phyloP scores from a whole-genome alignment of 2,113 vertebrate species.

The Xyrauchen texanus region DNA sequence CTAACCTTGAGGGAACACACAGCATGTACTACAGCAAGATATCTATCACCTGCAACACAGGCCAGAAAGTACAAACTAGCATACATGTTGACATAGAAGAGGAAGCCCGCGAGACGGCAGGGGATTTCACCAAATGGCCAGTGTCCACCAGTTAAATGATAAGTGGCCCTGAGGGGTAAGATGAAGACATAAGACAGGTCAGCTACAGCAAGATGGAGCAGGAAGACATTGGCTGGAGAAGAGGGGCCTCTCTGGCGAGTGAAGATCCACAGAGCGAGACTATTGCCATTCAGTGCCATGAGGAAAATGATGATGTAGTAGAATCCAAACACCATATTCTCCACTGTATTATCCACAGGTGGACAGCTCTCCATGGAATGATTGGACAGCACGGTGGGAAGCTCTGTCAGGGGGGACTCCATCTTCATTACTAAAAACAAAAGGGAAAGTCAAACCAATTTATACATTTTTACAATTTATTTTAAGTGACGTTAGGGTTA shows the following conservation, averaged over 20 bases:
- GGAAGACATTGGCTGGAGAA: slow-evolving; percentile 89
- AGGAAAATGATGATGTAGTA: slow-evolving; percentile 92
- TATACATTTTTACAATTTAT: too few relatives aligned
- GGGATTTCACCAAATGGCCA: slow-evolving; percentile 95
- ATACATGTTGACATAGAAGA: slow-evolving; percentile 98
- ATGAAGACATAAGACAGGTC: slow-evolving; percentile 89
- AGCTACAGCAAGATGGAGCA: slow-evolving; percentile 91
- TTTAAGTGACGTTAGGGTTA: too few relatives aligned
- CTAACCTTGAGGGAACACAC: slow-evolving; percentile 90
- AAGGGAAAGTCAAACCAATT: background rate
- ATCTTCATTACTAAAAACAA: slow-evolving; percentile 60
- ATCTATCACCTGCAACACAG: slow-evolving; percentile 91
- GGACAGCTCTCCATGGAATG: slow-evolving; percentile 74
- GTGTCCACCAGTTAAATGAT: slow-evolving; percentile 91
- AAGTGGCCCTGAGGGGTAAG: slow-evolving; percentile 88
- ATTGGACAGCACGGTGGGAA: slow-evolving; percentile 61
- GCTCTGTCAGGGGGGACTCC: slow-evolving; percentile 63
- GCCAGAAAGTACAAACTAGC: slow-evolving; percentile 96
- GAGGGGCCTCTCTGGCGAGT: slow-evolving; percentile 83
- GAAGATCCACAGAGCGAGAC: slow-evolving; percentile 93
- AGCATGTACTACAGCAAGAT: slow-evolving; percentile 92
- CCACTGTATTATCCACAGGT: slow-evolving; percentile 72
- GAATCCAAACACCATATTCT: slow-evolving; percentile 86
- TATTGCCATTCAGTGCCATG: slow-evolving; percentile 90
- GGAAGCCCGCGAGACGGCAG: slow-evolving; percentile 88